phyloP scores from a whole-genome alignment of 2,888 invertebrate species.

The Hanleya hanleyi region DNA sequence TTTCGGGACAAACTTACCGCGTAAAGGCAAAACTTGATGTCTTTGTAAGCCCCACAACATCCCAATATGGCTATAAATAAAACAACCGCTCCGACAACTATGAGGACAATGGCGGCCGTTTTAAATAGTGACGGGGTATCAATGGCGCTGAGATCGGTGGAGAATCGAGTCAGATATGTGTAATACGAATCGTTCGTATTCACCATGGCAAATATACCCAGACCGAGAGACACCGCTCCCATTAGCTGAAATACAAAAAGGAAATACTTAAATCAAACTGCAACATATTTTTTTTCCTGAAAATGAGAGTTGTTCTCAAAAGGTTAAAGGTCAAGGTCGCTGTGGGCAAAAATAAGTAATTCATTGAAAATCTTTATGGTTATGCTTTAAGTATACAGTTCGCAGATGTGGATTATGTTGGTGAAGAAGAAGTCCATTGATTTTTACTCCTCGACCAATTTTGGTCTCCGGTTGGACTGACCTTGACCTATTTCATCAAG shows the following conservation, averaged over 20 bases:
- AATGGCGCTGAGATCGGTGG: slow-evolving; percentile 11
- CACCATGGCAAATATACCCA: slow-evolving; percentile 27
- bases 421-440: too few relatives aligned
- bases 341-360: background rate
- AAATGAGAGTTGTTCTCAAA: too few relatives aligned
- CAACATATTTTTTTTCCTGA: too few relatives aligned
- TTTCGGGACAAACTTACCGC: slow-evolving; percentile 14
- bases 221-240: slow-evolving; percentile 25
- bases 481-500: too few relatives aligned
- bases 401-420: too few relatives aligned
- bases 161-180: slow-evolving; percentile 16
- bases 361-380: background rate
- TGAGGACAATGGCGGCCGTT: slow-evolving; percentile 27
- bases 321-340: background rate
- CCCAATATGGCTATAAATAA: slow-evolving; percentile 28
- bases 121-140: slow-evolving; percentile 30
- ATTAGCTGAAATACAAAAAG: slow-evolving; percentile 20
- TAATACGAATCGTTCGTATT: slow-evolving; percentile 22
- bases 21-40: slow-evolving; percentile 23
- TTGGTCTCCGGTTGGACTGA: too few relatives aligned
- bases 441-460: too few relatives aligned
- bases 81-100: slow-evolving; percentile 22
- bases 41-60: slow-evolving; percentile 31
- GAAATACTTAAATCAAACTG: too few relatives aligned
- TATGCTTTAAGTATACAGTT: background rate